Conservation (phyloP, 1,140 invertebrate genomes). For the Drosophila insularis region DNA sequence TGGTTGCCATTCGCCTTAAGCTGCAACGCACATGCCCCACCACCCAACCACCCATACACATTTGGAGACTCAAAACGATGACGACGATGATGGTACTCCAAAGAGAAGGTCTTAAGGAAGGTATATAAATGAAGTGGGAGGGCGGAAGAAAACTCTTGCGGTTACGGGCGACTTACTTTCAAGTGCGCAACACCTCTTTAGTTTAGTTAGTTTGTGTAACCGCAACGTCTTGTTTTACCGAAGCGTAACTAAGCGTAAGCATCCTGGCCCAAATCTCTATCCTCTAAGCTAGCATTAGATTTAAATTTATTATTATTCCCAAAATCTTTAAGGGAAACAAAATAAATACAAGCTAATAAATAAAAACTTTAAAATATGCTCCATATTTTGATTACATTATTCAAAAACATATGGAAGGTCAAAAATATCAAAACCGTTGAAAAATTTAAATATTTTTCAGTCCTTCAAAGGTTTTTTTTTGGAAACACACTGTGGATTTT, state of each 20-base stretch:
- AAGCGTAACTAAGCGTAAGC: slow-evolving; percentile 1
- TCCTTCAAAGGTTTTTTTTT: no score
- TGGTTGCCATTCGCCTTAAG: not conserved
- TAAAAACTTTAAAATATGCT: no score
- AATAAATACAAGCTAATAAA: no score
- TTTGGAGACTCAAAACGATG: not conserved
- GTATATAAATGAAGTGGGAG: not conserved
- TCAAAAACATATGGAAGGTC: no score
- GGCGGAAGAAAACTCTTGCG: not conserved
- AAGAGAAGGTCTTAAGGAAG: not conserved
- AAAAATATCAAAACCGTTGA: no score
- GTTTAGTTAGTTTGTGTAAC: not conserved
- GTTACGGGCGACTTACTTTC: slow-evolving; percentile 10
- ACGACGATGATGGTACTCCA: not conserved
- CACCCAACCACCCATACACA: not conserved
- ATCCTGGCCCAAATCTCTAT: not conserved
- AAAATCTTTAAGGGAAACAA: no score
- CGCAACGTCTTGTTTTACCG: slow-evolving; percentile 1
- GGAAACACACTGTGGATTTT: no score
- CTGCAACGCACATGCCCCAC: not conserved
- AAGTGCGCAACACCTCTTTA: slow-evolving; percentile 9
- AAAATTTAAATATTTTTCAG: no score
- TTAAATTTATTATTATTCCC: no score
- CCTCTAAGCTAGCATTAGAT: not conserved
- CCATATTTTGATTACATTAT: no score